These are phyloP conservation scores for Calyptomena viridis DNA, from an alignment of 2,113 vertebrate species.

Conservation along the genomic window DNA sequence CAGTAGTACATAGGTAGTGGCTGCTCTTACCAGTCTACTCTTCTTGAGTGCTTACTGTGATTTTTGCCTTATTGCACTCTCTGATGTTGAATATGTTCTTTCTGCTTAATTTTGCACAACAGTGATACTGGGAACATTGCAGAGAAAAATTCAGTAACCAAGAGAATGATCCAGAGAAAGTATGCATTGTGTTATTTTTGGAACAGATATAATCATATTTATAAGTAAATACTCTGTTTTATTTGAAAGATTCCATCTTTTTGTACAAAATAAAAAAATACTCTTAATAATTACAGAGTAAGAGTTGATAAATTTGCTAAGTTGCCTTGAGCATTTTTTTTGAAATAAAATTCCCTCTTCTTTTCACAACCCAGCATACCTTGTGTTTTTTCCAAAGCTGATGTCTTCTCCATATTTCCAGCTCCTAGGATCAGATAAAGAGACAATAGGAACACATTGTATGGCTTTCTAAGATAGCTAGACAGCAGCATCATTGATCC, in stretches of 20 bases:
- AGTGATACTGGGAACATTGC: neutral
- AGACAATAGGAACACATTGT: neutral
- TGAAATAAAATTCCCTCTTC: neutral
- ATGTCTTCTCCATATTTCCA: neutral
- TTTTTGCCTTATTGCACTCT: neutral
- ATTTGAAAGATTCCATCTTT: neutral
- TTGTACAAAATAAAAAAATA: neutral
- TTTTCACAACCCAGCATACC: neutral
- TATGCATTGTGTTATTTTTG: slow-evolving; percentile 6
- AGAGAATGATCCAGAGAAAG: slow-evolving; percentile 11
- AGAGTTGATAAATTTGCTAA: neutral
- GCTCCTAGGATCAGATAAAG: neutral
- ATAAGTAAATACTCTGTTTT: slow-evolving; percentile 16
- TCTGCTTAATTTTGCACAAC: slow-evolving; percentile 2
- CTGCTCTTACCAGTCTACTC: neutral
- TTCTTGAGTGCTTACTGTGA: neutral
- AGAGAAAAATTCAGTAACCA: slow-evolving; percentile 40
- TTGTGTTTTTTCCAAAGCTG: neutral
- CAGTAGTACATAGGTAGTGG: neutral
- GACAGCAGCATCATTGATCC: neutral
- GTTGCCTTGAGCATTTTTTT: neutral
- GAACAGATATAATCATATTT: slow-evolving; percentile 6
- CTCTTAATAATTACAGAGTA: neutral
- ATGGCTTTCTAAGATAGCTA: neutral
- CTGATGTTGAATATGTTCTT: slow-evolving; percentile 25